Evolutionary conservation across 2,797 vertebrate species (phyloP).

Genomic region (Tapirus indicus): DNA sequence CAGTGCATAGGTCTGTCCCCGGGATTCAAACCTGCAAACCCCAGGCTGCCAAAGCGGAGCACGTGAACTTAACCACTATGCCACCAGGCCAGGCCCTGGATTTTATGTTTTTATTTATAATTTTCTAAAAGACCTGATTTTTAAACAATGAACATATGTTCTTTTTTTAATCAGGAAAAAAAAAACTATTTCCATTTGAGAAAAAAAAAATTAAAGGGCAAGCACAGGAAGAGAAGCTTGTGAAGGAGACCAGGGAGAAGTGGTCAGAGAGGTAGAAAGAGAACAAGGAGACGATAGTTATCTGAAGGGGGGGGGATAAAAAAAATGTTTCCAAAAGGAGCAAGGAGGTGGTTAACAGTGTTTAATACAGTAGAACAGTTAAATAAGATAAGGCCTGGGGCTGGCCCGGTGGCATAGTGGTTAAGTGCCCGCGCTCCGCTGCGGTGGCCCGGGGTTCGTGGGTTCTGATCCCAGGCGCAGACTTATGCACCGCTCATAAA

Average conservation of each 20-base stretch:
- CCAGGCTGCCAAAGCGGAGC: no score
- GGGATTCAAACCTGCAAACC: no score
- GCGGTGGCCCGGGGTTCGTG: no score
- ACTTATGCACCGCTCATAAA: no score
- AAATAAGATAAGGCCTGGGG: slow-evolving; percentile 37
- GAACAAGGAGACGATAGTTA: slow-evolving; percentile 30
- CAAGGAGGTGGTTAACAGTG: slow-evolving; percentile 39
- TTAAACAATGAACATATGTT: not conserved
- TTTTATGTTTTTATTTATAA: slow-evolving; percentile 46
- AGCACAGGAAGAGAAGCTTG: not conserved
- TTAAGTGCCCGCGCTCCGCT: no score
- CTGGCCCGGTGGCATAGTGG: no score
- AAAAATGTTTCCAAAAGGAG: slow-evolving; percentile 53
- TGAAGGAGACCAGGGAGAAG: slow-evolving; percentile 24
- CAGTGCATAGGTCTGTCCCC: no score
- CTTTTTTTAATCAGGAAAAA: slow-evolving; percentile 33
- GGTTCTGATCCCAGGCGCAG: no score
- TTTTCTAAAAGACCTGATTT: slow-evolving; percentile 27
- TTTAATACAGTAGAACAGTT: slow-evolving; percentile 54
- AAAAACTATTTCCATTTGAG: slow-evolving; percentile 24
- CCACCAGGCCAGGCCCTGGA: not conserved
- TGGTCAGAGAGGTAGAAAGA: slow-evolving; percentile 11
- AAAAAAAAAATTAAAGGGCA: slow-evolving; percentile 39
- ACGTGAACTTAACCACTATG: no score
- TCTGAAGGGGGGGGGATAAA: slow-evolving; percentile 40